A percentile compares a stretch with the other conserved stretches of the same genome.
Conservation (phyloP, 2,888 invertebrate species). For the Sphinx pinastri region DNA sequence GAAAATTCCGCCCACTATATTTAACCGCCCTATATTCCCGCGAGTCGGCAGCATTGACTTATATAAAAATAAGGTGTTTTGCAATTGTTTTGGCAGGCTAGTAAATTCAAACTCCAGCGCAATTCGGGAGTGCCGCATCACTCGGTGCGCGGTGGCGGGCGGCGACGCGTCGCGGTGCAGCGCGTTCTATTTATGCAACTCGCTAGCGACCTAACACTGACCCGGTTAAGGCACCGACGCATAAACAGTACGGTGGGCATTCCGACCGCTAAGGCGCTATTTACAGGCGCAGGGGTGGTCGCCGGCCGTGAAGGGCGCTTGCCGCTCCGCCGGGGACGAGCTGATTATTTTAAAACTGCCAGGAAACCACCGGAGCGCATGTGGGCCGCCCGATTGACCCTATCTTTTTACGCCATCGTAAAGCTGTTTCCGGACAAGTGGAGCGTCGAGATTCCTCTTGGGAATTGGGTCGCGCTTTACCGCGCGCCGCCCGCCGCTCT, state of each 20-base stretch:
- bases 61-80: conserved; percentile 57
- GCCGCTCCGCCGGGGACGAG: conserved; percentile 72
- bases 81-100: conserved; percentile 68
- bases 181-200: conserved; percentile 75
- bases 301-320: conserved; percentile 77
- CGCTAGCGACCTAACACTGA: conserved; percentile 82
- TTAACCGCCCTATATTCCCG: conserved; percentile 72
- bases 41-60: conserved; percentile 58
- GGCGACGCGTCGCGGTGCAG: conserved; percentile 49
- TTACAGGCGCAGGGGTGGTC: conserved; percentile 65
- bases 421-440: conserved; percentile 77
- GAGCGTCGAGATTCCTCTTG: conserved; percentile 65
- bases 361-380: conserved; percentile 79
- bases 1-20: conserved; percentile 60
- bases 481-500: conserved; percentile 17
- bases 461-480: conserved; percentile 64
- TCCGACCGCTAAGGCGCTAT: conserved; percentile 58
- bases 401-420: conserved; percentile 69
- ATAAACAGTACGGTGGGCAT: conserved; percentile 67
- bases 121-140: background rate
- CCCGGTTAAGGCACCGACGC: conserved; percentile 72
- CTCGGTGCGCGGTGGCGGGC: background rate
- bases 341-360: conserved; percentile 77
- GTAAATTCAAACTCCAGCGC: conserved; percentile 58
- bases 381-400: conserved; percentile 74